phyloP scores from a whole-genome alignment of 2,113 vertebrate genomes.

The Lepisosteus osseus region DNA sequence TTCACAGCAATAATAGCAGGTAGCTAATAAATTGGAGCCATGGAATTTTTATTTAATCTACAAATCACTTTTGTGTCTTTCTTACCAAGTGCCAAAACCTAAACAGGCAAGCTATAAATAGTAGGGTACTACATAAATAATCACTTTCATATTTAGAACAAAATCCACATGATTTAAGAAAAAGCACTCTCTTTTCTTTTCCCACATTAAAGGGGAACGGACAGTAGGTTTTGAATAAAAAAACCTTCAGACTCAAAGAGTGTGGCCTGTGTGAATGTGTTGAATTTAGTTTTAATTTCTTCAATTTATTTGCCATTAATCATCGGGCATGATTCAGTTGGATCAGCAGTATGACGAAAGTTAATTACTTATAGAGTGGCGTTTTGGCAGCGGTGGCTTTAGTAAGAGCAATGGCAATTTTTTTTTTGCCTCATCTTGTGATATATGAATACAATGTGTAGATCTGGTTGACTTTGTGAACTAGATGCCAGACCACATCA shows the following conservation, averaged over 20 bases:
- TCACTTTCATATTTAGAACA: not conserved
- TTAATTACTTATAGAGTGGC: slow-evolving; percentile 56
- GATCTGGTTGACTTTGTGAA: slow-evolving; percentile 78
- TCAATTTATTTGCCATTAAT: slow-evolving; percentile 63
- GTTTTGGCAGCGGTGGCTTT: slow-evolving; percentile 50
- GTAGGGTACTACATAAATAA: not conserved
- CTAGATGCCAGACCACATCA: slow-evolving; percentile 88
- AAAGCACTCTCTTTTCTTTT: not conserved
- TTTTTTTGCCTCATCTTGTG: slow-evolving; percentile 31
- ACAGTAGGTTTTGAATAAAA: not conserved
- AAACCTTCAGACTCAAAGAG: not conserved
- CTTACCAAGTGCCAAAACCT: slow-evolving; percentile 2
- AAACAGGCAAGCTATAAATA: slow-evolving; percentile 5
- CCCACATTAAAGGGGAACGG: not conserved
- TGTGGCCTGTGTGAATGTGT: slow-evolving; percentile 8
- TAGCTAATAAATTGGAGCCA: not conserved
- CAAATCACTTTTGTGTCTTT: not conserved
- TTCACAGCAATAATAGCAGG: not conserved
- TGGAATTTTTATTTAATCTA: not conserved
- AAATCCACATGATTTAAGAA: slow-evolving; percentile 3
- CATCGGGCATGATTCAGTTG: slow-evolving; percentile 54
- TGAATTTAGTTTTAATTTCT: slow-evolving; percentile 54
- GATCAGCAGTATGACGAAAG: slow-evolving; percentile 66
- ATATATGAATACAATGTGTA: slow-evolving; percentile 72
- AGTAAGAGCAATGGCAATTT: slow-evolving; percentile 20